Percentiles rank a stretch among this genome's conserved stretches.
These are phyloP conservation scores for Pangasius mekongensis DNA, from an alignment of 2,797 vertebrate genomes.

Conservation along the genomic window DNA sequence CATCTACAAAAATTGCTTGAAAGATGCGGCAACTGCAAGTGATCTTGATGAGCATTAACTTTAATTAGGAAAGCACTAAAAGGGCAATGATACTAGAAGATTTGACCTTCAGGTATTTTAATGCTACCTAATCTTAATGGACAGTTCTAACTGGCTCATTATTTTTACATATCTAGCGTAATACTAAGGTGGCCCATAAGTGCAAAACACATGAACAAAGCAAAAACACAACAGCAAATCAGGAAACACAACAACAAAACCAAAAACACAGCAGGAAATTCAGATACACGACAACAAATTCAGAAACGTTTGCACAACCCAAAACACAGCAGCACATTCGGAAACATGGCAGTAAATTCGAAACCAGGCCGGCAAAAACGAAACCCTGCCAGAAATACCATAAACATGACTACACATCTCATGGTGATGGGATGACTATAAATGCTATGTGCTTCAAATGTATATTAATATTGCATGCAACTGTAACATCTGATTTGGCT, in stretches of 20 bases:
- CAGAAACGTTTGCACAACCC: neutral
- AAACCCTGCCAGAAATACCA: neutral
- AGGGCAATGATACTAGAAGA: neutral
- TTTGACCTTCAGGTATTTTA: neutral
- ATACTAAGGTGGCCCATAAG: neutral
- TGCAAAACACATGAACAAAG: neutral
- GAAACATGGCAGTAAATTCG: neutral
- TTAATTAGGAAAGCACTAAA: conserved; percentile 7
- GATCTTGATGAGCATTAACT: neutral
- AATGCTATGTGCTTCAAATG: neutral
- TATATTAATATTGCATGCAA: neutral
- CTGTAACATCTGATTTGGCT: neutral
- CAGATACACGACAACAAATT: neutral
- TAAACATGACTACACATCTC: neutral
- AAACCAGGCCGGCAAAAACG: neutral
- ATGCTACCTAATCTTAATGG: neutral
- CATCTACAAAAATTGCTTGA: neutral
- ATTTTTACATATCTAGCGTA: neutral
- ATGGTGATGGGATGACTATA: neutral
- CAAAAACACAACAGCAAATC: neutral
- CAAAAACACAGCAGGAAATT: neutral
- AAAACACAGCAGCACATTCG: neutral
- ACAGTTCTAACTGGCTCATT: neutral
- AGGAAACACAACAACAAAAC: neutral
- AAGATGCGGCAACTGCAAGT: neutral